Percentiles rank a stretch among this genome's conserved stretches.
Evolutionary conservation across 2,888 invertebrate genomes (phyloP).

Genomic region (Tachina lurida): DNA sequence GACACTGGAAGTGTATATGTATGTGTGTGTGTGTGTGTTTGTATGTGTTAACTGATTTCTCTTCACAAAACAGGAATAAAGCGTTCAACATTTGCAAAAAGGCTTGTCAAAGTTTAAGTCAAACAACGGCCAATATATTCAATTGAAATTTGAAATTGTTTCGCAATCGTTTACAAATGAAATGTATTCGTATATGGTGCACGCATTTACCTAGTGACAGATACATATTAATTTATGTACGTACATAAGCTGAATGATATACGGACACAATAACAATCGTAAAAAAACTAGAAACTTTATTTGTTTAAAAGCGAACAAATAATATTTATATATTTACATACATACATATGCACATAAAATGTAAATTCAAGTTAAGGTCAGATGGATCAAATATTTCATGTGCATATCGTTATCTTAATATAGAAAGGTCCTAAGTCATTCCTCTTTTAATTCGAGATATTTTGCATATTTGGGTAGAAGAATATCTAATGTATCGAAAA

Average conservation of each 20-base stretch:
- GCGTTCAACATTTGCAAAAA: constrained; percentile 62
- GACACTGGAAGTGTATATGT: constrained; percentile 2
- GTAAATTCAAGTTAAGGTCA: not conserved
- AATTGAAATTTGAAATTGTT: constrained; percentile 37
- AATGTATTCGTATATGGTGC: constrained; percentile 5
- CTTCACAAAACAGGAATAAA: constrained; percentile 25
- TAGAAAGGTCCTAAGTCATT: too few species aligned
- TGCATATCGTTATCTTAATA: too few species aligned
- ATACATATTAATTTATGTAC: not conserved
- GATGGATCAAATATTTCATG: not conserved
- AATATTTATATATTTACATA: not conserved
- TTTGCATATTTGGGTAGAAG: too few species aligned
- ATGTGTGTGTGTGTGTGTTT: not conserved
- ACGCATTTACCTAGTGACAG: constrained; percentile 34
- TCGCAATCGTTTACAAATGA: not conserved
- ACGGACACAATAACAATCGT: constrained; percentile 1
- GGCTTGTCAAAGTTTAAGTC: constrained; percentile 71
- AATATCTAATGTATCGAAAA: too few species aligned
- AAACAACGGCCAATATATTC: constrained; percentile 38
- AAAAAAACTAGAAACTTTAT: constrained; percentile 29
- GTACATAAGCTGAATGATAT: not conserved
- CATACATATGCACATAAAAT: not conserved
- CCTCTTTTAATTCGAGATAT: too few species aligned
- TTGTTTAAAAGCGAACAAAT: not conserved
- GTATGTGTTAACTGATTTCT: constrained; percentile 41